A percentile compares a stretch with the other conserved stretches of the same genome.
Evolutionary conservation across 2,888 invertebrate species (phyloP).

Genomic region (Seira sanloemensis): DNA sequence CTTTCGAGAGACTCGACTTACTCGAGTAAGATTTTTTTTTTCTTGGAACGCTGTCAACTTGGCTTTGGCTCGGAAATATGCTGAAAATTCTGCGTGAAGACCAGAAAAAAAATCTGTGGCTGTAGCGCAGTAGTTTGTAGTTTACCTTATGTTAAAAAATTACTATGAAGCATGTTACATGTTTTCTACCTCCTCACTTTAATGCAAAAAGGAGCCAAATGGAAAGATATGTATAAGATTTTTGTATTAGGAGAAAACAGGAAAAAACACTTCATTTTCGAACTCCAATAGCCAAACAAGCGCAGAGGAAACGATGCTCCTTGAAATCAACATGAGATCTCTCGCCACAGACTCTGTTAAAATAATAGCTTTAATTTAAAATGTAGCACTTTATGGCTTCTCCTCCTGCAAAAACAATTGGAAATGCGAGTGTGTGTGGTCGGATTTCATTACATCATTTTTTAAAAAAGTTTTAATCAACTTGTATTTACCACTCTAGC

Average conservation of each 20-base stretch:
- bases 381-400: too few relatives aligned
- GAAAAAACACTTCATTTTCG: neutral
- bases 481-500: too few relatives aligned
- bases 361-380: neutral
- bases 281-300: neutral
- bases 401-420: neutral
- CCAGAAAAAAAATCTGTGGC: neutral
- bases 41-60: slow-evolving; percentile 60
- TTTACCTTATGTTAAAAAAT: neutral
- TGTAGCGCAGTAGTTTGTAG: neutral
- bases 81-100: neutral
- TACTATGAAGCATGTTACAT: neutral
- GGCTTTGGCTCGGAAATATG: neutral
- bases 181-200: neutral
- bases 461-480: neutral
- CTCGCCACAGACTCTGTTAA: too few relatives aligned
- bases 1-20: slow-evolving; percentile 25
- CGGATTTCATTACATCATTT: neutral
- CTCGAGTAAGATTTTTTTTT: neutral
- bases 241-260: neutral
- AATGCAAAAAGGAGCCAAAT: neutral
- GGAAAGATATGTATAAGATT: neutral
- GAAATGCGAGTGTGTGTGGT: neutral
- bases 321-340: too few relatives aligned
- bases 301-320: too few relatives aligned